Evolutionary conservation across 2,888 invertebrate genomes (phyloP), one percentile per base, ranked within the genome.

Genomic region (Diaperis boleti): DNA sequence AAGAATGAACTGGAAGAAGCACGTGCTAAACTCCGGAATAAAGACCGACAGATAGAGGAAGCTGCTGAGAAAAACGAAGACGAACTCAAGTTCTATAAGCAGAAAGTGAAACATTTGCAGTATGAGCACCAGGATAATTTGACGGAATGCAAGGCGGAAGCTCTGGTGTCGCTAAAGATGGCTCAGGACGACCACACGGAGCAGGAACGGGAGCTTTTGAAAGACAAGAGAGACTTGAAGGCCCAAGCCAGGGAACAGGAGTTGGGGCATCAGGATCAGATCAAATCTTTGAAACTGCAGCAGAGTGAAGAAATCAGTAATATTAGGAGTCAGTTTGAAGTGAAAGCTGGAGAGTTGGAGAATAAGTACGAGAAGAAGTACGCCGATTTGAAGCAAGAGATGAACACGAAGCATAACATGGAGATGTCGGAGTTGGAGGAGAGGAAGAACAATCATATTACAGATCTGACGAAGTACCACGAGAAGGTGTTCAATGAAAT

Each of bases 361-460:
- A 85, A 79, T 31, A 89, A 89, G 74, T 90, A 88, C 74, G 92
- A 93, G 55, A 88, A 90, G 73, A 92, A 92, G 76, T 87, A 95
- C 68, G 82, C 85, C 41, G 86, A 86, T 59, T 86, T 92, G 52
- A 88, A 91, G 72, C 83, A 88, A 29, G 92, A 94, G 66, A 79
- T 92, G 39, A 87, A 88, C 4, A 85, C 91, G 0, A 89, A 89
- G 72, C 90, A 91, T 47, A 87, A 89, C 72, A 90, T 91, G 81
- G 96, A 96, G 82, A 87, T 95, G 76, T 87, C 91, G 47, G 94
- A 96, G 82, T 89, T 95, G 5, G 95, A 96, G 78, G 95, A 96
- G 76, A 86, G 95, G 35, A 97, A 97, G 82, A 95, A 95, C 80
- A 88, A 88, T 49, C 96, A 96, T 77, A 87, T 96, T 6, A 37